A percentile compares a stretch with the other conserved stretches of the same genome.
phyloP scores from a whole-genome alignment of 2,888 invertebrate genomes.

The Trachelus stipa region DNA sequence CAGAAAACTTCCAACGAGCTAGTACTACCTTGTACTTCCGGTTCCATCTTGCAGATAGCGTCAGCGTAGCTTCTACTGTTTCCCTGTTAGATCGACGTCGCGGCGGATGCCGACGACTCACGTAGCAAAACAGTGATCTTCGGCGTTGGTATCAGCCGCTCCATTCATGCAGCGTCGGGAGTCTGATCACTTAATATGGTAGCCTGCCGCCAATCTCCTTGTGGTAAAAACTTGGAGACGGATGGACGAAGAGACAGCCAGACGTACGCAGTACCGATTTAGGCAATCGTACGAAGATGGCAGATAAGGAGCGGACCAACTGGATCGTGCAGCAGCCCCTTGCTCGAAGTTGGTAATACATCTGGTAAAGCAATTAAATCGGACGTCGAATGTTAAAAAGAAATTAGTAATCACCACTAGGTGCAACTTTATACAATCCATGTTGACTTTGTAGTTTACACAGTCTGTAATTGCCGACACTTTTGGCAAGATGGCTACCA shows the following conservation, averaged over 20 bases:
- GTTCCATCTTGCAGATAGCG: background rate
- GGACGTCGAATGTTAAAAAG: slow-evolving; percentile 4
- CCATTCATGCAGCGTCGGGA: slow-evolving; percentile 49
- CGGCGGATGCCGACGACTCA: background rate
- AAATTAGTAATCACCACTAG: background rate
- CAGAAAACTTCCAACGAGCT: background rate
- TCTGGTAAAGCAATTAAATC: slow-evolving; percentile 37
- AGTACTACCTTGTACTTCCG: background rate
- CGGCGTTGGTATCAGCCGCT: slow-evolving; percentile 38
- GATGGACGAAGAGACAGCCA: slow-evolving; percentile 29
- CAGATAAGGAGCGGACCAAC: slow-evolving; percentile 38
- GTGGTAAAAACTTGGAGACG: slow-evolving; percentile 44
- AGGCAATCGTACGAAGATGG: slow-evolving; percentile 39
- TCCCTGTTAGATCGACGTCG: background rate
- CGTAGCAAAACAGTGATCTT: slow-evolving; percentile 24
- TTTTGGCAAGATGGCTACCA: background rate
- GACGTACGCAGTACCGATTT: slow-evolving; percentile 39
- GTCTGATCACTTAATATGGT: slow-evolving; percentile 51
- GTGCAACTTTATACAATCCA: background rate
- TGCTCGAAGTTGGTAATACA: slow-evolving; percentile 38
- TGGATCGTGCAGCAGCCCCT: slow-evolving; percentile 27
- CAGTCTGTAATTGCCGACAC: background rate
- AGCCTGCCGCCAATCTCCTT: slow-evolving; percentile 44
- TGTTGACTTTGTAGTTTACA: background rate
- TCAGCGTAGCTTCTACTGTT: background rate